Evolutionary conservation across 2,888 invertebrate genomes (phyloP), one percentile per base, ranked within the genome.

Genomic region (Himalopsyche kuldschensis): DNA sequence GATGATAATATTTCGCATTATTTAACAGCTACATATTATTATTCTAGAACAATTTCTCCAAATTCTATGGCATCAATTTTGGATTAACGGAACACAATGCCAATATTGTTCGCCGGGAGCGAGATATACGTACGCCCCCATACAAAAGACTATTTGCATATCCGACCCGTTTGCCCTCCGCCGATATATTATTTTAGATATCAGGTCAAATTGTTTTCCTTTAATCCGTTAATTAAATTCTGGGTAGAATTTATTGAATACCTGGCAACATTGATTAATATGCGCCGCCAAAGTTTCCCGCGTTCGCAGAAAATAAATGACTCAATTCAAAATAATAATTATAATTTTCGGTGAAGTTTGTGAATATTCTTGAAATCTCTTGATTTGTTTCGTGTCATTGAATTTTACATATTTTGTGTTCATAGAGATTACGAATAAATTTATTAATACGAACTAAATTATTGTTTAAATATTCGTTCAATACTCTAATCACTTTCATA

Each of bases 181-280:
- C 55, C 55, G 55, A 55, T 55, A 55, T 55, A 69, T 27, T 69
- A 69, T 27, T 69, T 69, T 69, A 27, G 27, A 69, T 69, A 69
- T 69, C 69, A 69, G 69, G 69, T 69, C 69, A 69, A 69, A 69
- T 69, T 69, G 69, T 69, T 69, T 69, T 69, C 69, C 69, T 69
- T 69, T 69, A 69, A 69, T 69, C 69, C 69, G 69, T 27, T 69
- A 69, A 69, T 69, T 69, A 69, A 69, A 69, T 69, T 69, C 27
- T 27, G 69, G 69, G 69, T 27, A 69, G 27, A 69, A 27, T 69
- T 69, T 30, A 69, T 69, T 27, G 69, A 69, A 69, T 69, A 69
- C 69, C 69, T 27, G 69, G 69, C 30, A 69, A 27, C 24, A 30
- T 69, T 69, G 69, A 69, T 69, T 69, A 69, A 69, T 69, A 69